These are phyloP conservation scores for Hylaeus volcanicus DNA, from an alignment of 1,140 invertebrate species.

Conservation along the genomic window DNA sequence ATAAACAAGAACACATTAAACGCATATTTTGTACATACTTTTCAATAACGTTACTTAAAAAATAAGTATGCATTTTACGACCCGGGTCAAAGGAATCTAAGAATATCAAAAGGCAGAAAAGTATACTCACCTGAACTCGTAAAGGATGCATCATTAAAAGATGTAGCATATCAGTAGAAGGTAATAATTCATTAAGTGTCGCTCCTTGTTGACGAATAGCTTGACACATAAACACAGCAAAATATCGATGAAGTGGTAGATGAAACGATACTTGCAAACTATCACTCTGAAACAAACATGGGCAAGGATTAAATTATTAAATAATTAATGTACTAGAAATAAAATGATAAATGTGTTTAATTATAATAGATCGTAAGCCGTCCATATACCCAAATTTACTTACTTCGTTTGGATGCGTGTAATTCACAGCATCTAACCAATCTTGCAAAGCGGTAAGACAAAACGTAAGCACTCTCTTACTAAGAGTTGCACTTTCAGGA, in stretches of 20 bases:
- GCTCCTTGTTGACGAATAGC: slow-evolving; percentile 91
- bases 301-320: slow-evolving; percentile 36
- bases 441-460: slow-evolving; percentile 89
- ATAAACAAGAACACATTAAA: not conserved
- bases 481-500: slow-evolving; percentile 86
- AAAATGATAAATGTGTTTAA: not conserved
- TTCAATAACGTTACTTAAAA: not conserved
- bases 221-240: slow-evolving; percentile 95
- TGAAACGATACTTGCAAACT: slow-evolving; percentile 95
- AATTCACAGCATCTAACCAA: slow-evolving; percentile 93
- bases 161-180: slow-evolving; percentile 88
- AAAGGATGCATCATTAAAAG: slow-evolving; percentile 92
- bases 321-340: not conserved
- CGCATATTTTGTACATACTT: no score
- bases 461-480: slow-evolving; percentile 87
- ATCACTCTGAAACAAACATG: slow-evolving; percentile 83
- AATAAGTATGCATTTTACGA: not conserved
- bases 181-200: slow-evolving; percentile 88
- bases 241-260: slow-evolving; percentile 96
- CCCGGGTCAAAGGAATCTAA: not conserved
- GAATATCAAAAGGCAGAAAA: not conserved
- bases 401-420: slow-evolving; percentile 86
- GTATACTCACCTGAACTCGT: slow-evolving; percentile 90
- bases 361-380: no score
- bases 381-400: slow-evolving; percentile 52